These are phyloP conservation scores for Brachionus angularis DNA, from an alignment of 1,140 invertebrate genomes.

Conservation along the genomic window DNA sequence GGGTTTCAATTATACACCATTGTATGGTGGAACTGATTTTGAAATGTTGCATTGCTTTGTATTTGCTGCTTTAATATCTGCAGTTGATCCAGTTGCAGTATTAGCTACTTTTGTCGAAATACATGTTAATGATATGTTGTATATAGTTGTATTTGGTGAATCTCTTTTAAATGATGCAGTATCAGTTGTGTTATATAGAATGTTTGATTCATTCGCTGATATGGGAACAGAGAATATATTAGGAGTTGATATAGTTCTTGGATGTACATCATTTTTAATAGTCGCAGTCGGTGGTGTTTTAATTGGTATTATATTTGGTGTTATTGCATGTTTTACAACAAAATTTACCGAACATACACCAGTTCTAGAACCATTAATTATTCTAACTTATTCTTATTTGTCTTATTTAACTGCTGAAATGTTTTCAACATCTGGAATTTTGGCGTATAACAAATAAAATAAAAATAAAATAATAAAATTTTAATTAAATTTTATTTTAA, in stretches of 20 bases:
- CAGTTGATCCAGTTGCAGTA: constrained; percentile 63
- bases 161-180: constrained; percentile 78
- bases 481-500: neutral
- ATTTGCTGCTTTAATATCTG: constrained; percentile 54
- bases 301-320: constrained; percentile 90
- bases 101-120: constrained; percentile 98
- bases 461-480: neutral
- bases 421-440: constrained; percentile 93
- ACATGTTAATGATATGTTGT: constrained; percentile 93
- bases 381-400: constrained; percentile 96
- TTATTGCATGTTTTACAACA: constrained; percentile 88
- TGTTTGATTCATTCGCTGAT: constrained; percentile 56
- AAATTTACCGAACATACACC: constrained; percentile 89
- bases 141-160: constrained; percentile 98
- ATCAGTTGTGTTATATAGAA: constrained; percentile 58
- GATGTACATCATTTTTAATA: constrained; percentile 81
- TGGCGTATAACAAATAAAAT: constrained; percentile 50
- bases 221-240: constrained; percentile 53
- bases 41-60: constrained; percentile 65
- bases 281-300: constrained; percentile 86
- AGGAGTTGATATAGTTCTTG: constrained; percentile 68
- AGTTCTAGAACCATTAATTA: constrained; percentile 95
- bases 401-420: constrained; percentile 94
- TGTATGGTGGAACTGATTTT: constrained; percentile 37
- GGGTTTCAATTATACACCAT: constrained; percentile 28